Percentiles rank a stretch among this genome's conserved stretches.
Conservation (phyloP, 2,113 vertebrate genomes). For the Tragulus kanchil region DNA sequence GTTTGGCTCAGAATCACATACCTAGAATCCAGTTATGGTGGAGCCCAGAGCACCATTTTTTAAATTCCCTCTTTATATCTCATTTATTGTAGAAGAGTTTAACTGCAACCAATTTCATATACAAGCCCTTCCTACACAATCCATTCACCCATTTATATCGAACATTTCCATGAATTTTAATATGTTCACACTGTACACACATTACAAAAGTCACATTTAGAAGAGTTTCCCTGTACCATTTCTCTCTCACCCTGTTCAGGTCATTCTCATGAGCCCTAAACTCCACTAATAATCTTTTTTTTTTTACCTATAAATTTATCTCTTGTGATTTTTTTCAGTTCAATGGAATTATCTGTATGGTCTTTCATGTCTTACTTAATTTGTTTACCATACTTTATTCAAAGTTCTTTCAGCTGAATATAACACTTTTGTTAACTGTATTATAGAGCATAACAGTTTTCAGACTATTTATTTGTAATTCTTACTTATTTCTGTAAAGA, state of each 20-base stretch:
- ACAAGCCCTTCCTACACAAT: neutral
- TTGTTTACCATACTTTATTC: neutral
- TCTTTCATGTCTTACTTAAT: neutral
- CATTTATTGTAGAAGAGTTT: neutral
- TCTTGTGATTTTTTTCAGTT: slow-evolving; percentile 3
- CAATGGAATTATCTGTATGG: neutral
- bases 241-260: neutral
- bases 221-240: neutral
- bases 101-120: neutral
- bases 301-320: neutral
- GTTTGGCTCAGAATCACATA: neutral
- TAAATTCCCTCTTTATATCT: neutral
- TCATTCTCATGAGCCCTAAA: neutral
- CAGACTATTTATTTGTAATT: neutral
- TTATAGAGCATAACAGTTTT: neutral
- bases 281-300: neutral
- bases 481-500: neutral
- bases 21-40: neutral
- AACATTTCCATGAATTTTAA: neutral
- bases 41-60: neutral
- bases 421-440: neutral
- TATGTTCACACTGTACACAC: neutral
- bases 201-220: neutral
- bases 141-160: neutral
- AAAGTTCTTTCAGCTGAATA: neutral